Conservation (phyloP, 2,888 invertebrate genomes). For the Eremobia ochroleuca region DNA sequence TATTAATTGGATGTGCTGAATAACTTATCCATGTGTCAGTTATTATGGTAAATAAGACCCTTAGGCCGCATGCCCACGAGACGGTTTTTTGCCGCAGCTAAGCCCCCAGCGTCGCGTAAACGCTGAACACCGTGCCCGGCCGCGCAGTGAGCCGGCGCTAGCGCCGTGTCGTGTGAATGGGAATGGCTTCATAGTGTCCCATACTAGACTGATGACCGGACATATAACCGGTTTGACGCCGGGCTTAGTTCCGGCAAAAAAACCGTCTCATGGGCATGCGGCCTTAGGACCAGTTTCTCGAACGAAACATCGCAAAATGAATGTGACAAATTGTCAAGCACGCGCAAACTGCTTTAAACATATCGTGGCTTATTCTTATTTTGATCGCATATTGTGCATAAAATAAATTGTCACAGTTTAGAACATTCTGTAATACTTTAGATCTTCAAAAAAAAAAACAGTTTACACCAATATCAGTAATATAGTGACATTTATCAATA, state of each 20-base stretch:
- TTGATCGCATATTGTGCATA: constrained; percentile 13
- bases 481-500: neutral
- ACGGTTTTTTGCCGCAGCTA: too few species aligned
- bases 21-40: too few species aligned
- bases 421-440: neutral
- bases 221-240: too few species aligned
- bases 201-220: too few species aligned
- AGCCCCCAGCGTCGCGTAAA: too few species aligned
- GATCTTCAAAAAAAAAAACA: neutral
- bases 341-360: neutral
- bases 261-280: too few species aligned
- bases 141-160: too few species aligned
- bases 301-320: neutral
- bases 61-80: too few species aligned
- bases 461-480: neutral
- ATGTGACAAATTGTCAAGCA: neutral
- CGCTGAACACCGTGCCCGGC: too few species aligned
- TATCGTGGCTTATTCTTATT: neutral
- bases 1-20: neutral
- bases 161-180: too few species aligned
- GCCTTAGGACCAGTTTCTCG: neutral
- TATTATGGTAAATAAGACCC: neutral
- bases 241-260: too few species aligned
- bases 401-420: neutral
- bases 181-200: too few species aligned